Percentiles rank a stretch among this genome's conserved stretches.
Evolutionary conservation across 2,888 invertebrate genomes (phyloP).

Genomic region (Drosophila neotestacea): DNA sequence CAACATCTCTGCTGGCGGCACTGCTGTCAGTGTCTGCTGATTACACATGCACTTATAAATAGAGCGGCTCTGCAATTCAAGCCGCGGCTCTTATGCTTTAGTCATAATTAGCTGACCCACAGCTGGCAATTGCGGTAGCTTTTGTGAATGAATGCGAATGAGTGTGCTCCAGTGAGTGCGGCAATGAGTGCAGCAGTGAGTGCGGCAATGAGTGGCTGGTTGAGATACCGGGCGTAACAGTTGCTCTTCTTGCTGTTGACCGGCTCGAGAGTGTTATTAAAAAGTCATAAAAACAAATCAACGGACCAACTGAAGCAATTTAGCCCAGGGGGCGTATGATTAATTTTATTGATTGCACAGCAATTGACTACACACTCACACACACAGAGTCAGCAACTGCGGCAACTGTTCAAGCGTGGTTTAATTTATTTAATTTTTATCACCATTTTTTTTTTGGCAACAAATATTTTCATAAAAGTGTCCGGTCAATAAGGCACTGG

Average conservation of each 20-base stretch:
- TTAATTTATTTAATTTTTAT: slow-evolving; percentile 50
- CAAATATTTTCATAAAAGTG: slow-evolving; percentile 23
- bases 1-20: slow-evolving; percentile 4
- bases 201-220: slow-evolving; percentile 8
- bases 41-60: slow-evolving; percentile 66
- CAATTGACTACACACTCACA: slow-evolving; percentile 27
- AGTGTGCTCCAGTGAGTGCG: slow-evolving; percentile 10
- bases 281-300: slow-evolving; percentile 54
- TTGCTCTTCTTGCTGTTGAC: slow-evolving; percentile 6
- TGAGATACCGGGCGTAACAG: slow-evolving; percentile 6
- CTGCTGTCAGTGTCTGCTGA: slow-evolving; percentile 43
- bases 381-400: background rate
- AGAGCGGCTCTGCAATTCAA: slow-evolving; percentile 51
- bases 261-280: slow-evolving; percentile 37
- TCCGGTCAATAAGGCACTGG: slow-evolving; percentile 31
- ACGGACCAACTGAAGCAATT: slow-evolving; percentile 8
- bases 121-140: slow-evolving; percentile 21
- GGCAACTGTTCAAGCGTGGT: slow-evolving; percentile 14
- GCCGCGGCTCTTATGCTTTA: slow-evolving; percentile 35
- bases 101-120: slow-evolving; percentile 54
- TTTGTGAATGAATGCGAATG: slow-evolving; percentile 62
- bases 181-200: slow-evolving; percentile 8
- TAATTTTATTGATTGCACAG: slow-evolving; percentile 56
- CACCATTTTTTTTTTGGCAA: slow-evolving; percentile 37
- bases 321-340: slow-evolving; percentile 38